Conservation (phyloP, 2,888 invertebrate species). For the Drosophila macrospina region DNA sequence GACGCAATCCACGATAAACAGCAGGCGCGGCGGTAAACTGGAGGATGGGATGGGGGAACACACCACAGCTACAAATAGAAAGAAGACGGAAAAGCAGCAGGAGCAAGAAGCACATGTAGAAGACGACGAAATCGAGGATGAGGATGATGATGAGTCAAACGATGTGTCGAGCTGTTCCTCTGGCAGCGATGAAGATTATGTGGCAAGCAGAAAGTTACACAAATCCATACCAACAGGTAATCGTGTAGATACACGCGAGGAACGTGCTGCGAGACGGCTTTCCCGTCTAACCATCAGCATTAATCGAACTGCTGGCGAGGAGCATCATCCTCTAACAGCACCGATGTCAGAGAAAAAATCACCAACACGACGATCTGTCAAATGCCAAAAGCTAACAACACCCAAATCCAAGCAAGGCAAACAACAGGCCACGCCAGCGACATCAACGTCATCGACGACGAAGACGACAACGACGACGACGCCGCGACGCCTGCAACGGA, state of each 20-base stretch:
- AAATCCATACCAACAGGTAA: conserved; percentile 23
- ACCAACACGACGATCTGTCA: conserved; percentile 1
- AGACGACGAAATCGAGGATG: conserved; percentile 47
- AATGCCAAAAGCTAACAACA: conserved; percentile 1
- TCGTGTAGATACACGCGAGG: conserved; percentile 57
- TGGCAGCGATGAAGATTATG: conserved; percentile 73
- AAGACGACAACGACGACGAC: not conserved
- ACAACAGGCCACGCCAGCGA: conserved; percentile 8
- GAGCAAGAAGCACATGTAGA: conserved; percentile 8
- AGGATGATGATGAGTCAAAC: conserved; percentile 41
- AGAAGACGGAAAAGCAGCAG: conserved; percentile 19
- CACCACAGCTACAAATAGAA: conserved; percentile 30
- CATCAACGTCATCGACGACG: not conserved
- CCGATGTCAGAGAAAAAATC: conserved; percentile 23
- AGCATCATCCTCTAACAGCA: not conserved
- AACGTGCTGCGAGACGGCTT: conserved; percentile 64
- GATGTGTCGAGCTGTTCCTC: conserved; percentile 53
- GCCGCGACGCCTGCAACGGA: conserved; percentile 32
- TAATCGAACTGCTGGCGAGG: not conserved
- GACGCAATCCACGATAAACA: conserved; percentile 54
- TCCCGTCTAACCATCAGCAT: conserved; percentile 57
- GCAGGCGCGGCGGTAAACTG: conserved; percentile 73
- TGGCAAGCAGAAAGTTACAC: conserved; percentile 46
- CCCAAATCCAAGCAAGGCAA: conserved; percentile 19
- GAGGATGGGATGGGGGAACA: conserved; percentile 85